These are phyloP conservation scores for Macrosoma leucophasiata DNA, from an alignment of 2,888 invertebrate genomes.

Conservation along the genomic window DNA sequence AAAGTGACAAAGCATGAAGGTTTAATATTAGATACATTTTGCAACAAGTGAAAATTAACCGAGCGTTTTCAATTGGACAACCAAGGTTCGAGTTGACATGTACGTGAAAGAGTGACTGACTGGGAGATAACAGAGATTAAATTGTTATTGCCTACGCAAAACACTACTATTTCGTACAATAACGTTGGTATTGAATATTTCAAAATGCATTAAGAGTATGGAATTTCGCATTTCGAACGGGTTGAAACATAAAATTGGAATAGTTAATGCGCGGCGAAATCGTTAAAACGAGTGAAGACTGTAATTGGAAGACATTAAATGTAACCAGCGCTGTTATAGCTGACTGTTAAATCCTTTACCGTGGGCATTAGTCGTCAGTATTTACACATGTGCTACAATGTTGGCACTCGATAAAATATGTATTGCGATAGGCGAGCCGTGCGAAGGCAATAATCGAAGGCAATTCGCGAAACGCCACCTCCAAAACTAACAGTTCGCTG, in stretches of 20 bases:
- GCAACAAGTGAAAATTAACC: too few species aligned
- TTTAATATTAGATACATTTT: too few species aligned
- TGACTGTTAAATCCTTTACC: slow-evolving; percentile 67
- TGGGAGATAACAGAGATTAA: slow-evolving; percentile 13
- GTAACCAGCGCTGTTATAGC: slow-evolving; percentile 62
- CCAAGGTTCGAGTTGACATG: too few species aligned
- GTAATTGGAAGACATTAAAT: slow-evolving; percentile 74
- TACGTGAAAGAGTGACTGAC: too few species aligned
- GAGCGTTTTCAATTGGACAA: too few species aligned
- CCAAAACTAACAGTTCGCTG: too few species aligned
- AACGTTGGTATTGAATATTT: slow-evolving; percentile 33
- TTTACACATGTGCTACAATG: slow-evolving; percentile 63
- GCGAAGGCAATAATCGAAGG: slow-evolving; percentile 24
- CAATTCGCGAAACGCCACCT: too few species aligned
- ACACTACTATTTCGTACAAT: slow-evolving; percentile 28
- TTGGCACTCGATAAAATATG: slow-evolving; percentile 33
- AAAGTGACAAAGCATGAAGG: too few species aligned
- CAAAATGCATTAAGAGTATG: slow-evolving; percentile 35
- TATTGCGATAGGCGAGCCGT: slow-evolving; percentile 12
- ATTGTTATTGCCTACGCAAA: slow-evolving; percentile 25
- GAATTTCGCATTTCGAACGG: slow-evolving; percentile 54
- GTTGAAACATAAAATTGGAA: slow-evolving; percentile 68
- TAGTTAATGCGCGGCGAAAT: slow-evolving; percentile 69
- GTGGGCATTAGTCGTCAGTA: slow-evolving; percentile 62
- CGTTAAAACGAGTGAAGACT: slow-evolving; percentile 67